Evolutionary conservation across 2,113 vertebrate species (phyloP).

Genomic region (Boulengeromyrus knoepffleri): DNA sequence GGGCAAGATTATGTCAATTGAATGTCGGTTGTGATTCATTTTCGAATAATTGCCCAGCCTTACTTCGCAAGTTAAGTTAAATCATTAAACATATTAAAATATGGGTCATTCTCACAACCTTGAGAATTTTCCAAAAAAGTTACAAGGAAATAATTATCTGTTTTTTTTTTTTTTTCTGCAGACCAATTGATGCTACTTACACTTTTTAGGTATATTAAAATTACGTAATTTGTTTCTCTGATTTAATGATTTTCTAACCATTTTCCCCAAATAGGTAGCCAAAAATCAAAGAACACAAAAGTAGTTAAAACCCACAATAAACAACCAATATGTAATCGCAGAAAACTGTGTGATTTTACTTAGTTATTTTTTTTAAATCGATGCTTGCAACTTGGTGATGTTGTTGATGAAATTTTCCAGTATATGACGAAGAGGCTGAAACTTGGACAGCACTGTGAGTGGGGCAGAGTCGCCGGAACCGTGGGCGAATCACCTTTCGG

Average conservation of each 20-base stretch:
- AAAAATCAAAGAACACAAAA: background rate
- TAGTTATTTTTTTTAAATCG: background rate
- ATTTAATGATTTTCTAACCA: background rate
- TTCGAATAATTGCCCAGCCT: too few relatives aligned
- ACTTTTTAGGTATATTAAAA: background rate
- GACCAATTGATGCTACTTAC: background rate
- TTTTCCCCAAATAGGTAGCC: background rate
- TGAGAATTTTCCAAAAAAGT: background rate
- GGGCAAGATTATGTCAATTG: too few relatives aligned
- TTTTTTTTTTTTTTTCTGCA: background rate
- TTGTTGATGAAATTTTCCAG: constrained; percentile 50
- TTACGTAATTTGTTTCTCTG: background rate
- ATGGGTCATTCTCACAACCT: background rate
- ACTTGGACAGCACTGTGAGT: constrained; percentile 74
- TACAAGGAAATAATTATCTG: background rate
- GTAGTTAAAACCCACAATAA: background rate
- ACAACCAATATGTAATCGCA: background rate
- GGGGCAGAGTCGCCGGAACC: constrained; percentile 66
- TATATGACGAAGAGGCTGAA: constrained; percentile 69
- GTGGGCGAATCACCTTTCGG: constrained; percentile 85
- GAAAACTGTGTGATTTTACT: background rate
- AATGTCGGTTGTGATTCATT: too few relatives aligned
- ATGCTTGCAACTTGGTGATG: background rate
- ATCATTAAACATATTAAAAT: background rate
- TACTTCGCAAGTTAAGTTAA: background rate